phyloP scores from a whole-genome alignment of 2,113 vertebrate species.

The Crotalus helleri region DNA sequence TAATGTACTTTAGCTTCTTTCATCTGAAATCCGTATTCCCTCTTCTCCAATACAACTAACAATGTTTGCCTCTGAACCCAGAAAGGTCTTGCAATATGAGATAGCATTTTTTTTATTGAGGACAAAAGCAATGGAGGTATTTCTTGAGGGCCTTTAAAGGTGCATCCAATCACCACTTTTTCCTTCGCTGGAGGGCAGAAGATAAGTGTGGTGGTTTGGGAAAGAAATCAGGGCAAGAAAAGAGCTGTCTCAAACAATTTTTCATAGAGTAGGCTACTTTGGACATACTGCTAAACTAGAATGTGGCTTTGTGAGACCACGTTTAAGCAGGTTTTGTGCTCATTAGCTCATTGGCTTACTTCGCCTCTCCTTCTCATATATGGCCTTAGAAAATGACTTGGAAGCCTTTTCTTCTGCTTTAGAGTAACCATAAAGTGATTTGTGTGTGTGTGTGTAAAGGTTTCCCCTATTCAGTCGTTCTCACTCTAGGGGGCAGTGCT shows the following conservation, averaged over 20 bases:
- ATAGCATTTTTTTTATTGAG: background rate
- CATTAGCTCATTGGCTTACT: background rate
- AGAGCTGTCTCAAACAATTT: background rate
- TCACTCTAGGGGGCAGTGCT: background rate
- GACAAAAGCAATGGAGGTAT: conserved; percentile 1
- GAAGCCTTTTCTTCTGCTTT: background rate
- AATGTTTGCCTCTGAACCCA: conserved; percentile 12
- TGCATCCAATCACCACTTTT: conserved; percentile 3
- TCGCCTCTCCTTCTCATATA: background rate
- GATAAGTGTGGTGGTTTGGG: background rate
- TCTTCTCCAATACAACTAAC: conserved; percentile 13
- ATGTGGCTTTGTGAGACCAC: background rate
- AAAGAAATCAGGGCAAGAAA: background rate
- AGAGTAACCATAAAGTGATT: background rate
- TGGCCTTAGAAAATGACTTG: no score
- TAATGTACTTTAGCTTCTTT: conserved; percentile 22
- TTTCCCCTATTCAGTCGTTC: no score
- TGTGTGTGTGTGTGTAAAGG: background rate
- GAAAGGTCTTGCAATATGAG: conserved; percentile 11
- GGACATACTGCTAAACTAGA: background rate
- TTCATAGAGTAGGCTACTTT: background rate
- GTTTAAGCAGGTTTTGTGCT: background rate
- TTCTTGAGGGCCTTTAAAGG: conserved; percentile 31
- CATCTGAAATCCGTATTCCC: conserved; percentile 30
- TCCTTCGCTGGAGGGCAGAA: background rate